Base-by-base conservation (phyloP, 2,113 vertebrate genomes). In the Capreolus pygargus region DNA sequence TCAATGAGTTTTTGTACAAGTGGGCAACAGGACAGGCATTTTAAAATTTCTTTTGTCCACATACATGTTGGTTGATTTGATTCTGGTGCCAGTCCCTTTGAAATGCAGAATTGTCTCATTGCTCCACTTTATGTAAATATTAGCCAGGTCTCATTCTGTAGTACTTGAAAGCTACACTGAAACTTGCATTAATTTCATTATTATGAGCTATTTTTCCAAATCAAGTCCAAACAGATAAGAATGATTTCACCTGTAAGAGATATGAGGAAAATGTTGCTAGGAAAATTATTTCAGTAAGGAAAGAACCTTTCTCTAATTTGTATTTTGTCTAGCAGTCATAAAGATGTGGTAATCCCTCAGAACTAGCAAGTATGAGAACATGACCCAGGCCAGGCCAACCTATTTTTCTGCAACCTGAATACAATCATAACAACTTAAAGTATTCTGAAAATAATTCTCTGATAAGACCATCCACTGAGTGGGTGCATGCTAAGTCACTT, bases 121-220 rank as follows among this genome's bases (percentile, higher is more conserved):
- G n/a, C 11, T 21, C 67, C 39, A 70, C 43, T 95, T 95, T 90
- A 74, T 78, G 92, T 82, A 50, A 60, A 90, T 50, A 57, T 94
- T 79, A 94, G 16, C 3, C n/a, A 3, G 15, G 15, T 64, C 61
- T 64, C 33, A 64, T 91, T 91, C 25, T n/a, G 7, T 86, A 89
- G 36, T 60, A n/a, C 21, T 92, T 86, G 54, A 90, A 87, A 84
- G 7, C 60, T 43, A 79, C 55, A 60, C n/a, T 87, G 70, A 94
- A 90, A 58, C 54, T 64, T 60, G 33, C 45, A 96, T 92, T 95
- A 92, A 92, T 88, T 92, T 91, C 11, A 54, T 95, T 89, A 89
- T 91, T 88, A 82, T 52, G 64, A 70, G 43, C 30, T 89, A 52
- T 78, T 96, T 97, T 97, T 89, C 30, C 16, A 95, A 98, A 95